phyloP scores from a whole-genome alignment of 2,113 vertebrate genomes.

The Apteryx owenii region DNA sequence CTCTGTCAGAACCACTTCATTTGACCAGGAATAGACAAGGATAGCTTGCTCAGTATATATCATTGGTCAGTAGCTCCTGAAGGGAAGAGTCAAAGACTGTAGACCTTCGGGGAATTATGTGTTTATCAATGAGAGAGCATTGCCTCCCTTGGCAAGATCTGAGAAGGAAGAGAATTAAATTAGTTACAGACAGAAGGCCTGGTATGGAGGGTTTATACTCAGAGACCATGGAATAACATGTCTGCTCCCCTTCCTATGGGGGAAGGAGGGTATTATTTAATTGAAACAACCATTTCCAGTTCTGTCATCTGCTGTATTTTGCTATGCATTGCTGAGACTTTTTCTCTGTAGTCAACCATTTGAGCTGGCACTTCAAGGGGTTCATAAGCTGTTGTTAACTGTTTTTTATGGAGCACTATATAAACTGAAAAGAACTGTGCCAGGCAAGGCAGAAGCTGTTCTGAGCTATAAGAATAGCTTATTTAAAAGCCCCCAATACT shows the following conservation, averaged over 20 bases:
- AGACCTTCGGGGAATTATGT: neutral
- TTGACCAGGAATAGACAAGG: neutral
- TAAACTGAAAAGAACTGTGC: neutral
- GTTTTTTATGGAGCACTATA: neutral
- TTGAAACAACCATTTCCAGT: neutral
- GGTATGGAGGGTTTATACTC: neutral
- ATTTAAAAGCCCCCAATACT: neutral
- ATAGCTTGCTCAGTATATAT: neutral
- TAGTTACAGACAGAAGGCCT: neutral
- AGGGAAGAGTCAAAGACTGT: neutral
- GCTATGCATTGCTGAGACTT: neutral
- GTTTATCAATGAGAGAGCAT: neutral
- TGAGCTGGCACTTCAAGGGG: fast-evolving
- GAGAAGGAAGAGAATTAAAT: neutral
- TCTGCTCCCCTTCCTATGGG: fast-evolving
- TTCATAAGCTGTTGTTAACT: neutral
- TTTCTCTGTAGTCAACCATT: neutral
- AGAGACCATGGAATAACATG: neutral
- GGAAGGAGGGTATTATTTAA: neutral
- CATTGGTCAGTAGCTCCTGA: neutral
- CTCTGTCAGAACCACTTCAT: neutral
- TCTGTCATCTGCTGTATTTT: neutral
- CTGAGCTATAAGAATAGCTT: neutral
- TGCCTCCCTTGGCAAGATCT: neutral
- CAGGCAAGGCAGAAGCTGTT: neutral